phyloP scores from a whole-genome alignment of 2,113 vertebrate genomes.

The Plectropomus leopardus region DNA sequence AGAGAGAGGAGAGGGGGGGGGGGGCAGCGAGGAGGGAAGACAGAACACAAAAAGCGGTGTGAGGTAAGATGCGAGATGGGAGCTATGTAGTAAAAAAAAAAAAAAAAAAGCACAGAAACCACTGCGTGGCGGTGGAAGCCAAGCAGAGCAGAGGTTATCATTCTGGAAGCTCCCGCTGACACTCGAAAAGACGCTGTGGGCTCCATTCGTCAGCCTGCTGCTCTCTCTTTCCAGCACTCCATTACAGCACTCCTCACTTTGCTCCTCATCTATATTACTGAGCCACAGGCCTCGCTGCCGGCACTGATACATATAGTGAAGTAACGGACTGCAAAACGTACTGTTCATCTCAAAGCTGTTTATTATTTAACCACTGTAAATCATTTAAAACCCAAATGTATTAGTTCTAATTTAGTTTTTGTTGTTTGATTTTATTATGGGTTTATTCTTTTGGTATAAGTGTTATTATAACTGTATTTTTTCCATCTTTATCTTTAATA shows the following conservation, averaged over 20 bases:
- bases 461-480: neutral
- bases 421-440: neutral
- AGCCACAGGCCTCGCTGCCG: slow-evolving; percentile 21
- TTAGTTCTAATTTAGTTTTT: neutral
- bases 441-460: neutral
- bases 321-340: neutral
- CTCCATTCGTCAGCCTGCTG: slow-evolving; percentile 78
- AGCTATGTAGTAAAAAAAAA: slow-evolving; percentile 18
- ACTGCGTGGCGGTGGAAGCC: slow-evolving; percentile 49
- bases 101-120: slow-evolving; percentile 45
- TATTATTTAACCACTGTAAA: no score
- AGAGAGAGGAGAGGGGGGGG: slow-evolving; percentile 39
- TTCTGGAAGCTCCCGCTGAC: slow-evolving; percentile 74
- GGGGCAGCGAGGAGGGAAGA: slow-evolving; percentile 7
- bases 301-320: neutral
- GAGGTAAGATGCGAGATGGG: slow-evolving; percentile 41
- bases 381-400: neutral
- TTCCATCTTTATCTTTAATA: neutral
- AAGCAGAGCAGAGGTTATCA: slow-evolving; percentile 84
- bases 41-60: slow-evolving; percentile 25
- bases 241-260: slow-evolving; percentile 82
- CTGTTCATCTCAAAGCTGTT: neutral
- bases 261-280: slow-evolving; percentile 78
- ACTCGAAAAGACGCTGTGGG: slow-evolving; percentile 63
- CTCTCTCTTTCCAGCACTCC: slow-evolving; percentile 71